Percentiles rank a stretch among this genome's conserved stretches.
Evolutionary conservation across 2,113 vertebrate genomes (phyloP).

Genomic region (Cichladusa arquata): DNA sequence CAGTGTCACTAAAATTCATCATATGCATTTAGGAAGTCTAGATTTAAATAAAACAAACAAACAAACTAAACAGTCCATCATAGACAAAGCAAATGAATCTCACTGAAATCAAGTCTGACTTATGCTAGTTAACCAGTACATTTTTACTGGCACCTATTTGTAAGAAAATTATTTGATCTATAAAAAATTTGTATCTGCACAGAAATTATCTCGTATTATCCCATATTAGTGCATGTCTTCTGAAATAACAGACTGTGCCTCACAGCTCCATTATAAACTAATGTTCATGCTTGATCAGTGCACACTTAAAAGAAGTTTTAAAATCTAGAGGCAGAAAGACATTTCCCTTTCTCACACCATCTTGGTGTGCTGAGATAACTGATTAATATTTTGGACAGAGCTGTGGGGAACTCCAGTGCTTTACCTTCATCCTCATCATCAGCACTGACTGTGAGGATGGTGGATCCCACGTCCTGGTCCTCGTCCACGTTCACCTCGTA

Average conservation of each 20-base stretch:
- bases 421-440: conserved; percentile 87
- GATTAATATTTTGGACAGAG: background rate
- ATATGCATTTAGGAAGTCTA: background rate
- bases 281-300: background rate
- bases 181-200: background rate
- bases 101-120: background rate
- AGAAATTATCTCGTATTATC: background rate
- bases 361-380: background rate
- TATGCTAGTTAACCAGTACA: background rate
- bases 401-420: background rate
- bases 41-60: background rate
- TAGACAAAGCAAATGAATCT: background rate
- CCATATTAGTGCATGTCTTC: background rate
- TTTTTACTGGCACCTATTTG: background rate
- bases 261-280: background rate
- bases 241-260: background rate
- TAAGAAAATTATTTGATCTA: background rate
- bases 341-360: background rate
- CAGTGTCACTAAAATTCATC: background rate
- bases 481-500: conserved; percentile 84
- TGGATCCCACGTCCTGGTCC: conserved; percentile 82
- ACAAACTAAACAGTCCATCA: background rate
- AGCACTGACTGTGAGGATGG: conserved; percentile 81
- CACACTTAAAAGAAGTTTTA: background rate
- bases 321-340: background rate